These are phyloP conservation scores for Tiliacea citrago DNA, from an alignment of 2,888 invertebrate genomes.

Conservation along the genomic window DNA sequence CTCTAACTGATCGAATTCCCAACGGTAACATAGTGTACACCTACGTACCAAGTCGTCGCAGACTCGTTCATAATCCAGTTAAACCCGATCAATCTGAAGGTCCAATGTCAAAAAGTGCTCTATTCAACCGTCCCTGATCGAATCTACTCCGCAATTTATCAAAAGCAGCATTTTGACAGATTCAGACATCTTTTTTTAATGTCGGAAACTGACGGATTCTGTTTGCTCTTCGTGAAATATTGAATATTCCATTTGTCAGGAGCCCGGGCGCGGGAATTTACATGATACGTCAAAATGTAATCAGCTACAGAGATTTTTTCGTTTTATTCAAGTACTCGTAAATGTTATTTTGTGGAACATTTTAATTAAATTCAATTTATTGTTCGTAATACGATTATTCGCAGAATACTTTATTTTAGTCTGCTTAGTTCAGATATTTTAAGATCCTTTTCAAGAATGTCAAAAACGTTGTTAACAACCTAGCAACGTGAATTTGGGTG, in stretches of 20 bases:
- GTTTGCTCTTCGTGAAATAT: slow-evolving; percentile 39
- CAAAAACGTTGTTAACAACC: not conserved
- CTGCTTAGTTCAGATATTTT: slow-evolving; percentile 7
- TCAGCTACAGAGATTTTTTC: slow-evolving; percentile 11
- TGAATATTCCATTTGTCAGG: slow-evolving; percentile 50
- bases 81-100: slow-evolving; percentile 20
- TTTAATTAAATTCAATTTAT: slow-evolving; percentile 1
- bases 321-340: slow-evolving; percentile 21
- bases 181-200: slow-evolving; percentile 18
- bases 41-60: not conserved
- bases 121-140: slow-evolving; percentile 25
- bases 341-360: not conserved
- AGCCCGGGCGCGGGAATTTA: slow-evolving; percentile 27
- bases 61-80: slow-evolving; percentile 24
- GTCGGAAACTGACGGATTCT: slow-evolving; percentile 7
- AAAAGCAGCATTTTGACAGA: slow-evolving; percentile 12
- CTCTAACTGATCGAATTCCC: slow-evolving; percentile 1
- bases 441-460: not conserved
- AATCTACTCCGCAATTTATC: slow-evolving; percentile 34
- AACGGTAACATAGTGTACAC: not conserved
- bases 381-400: not conserved
- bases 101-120: slow-evolving; percentile 31
- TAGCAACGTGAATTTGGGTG: not conserved
- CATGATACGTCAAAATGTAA: slow-evolving; percentile 30
- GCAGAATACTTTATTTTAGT: not conserved